phyloP scores from a whole-genome alignment of 2,113 vertebrate genomes.

The Dipodomys stephensi region DNA sequence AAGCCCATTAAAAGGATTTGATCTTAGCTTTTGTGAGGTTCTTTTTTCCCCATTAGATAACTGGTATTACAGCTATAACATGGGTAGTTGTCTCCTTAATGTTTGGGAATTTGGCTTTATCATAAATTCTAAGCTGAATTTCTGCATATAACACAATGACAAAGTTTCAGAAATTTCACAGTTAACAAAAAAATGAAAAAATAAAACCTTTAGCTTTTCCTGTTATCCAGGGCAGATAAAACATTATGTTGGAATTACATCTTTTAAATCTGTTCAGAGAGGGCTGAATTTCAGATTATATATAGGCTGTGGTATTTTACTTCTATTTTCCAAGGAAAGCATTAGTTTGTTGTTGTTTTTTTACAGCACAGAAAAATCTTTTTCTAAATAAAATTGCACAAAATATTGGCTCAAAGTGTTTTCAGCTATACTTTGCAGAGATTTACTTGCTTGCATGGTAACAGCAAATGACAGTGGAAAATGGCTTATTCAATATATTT shows the following conservation, averaged over 20 bases:
- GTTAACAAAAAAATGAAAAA: background rate
- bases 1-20: slow-evolving; percentile 57
- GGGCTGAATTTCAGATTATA: slow-evolving; percentile 27
- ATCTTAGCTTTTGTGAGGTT: slow-evolving; percentile 17
- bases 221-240: background rate
- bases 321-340: background rate
- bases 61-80: background rate
- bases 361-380: background rate
- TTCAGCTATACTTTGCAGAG: background rate
- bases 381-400: background rate
- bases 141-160: background rate
- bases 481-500: background rate
- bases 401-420: slow-evolving; percentile 26
- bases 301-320: background rate
- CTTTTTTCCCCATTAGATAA: slow-evolving; percentile 24
- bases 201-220: background rate
- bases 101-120: background rate
- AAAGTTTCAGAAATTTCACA: slow-evolving; percentile 31
- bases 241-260: background rate
- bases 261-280: slow-evolving; percentile 28
- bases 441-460: background rate
- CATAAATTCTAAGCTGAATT: background rate
- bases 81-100: slow-evolving; percentile 30
- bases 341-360: background rate
- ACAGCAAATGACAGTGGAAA: background rate